These are phyloP conservation scores for Campoplex nolae DNA, from an alignment of 2,888 invertebrate species.

Conservation along the genomic window DNA sequence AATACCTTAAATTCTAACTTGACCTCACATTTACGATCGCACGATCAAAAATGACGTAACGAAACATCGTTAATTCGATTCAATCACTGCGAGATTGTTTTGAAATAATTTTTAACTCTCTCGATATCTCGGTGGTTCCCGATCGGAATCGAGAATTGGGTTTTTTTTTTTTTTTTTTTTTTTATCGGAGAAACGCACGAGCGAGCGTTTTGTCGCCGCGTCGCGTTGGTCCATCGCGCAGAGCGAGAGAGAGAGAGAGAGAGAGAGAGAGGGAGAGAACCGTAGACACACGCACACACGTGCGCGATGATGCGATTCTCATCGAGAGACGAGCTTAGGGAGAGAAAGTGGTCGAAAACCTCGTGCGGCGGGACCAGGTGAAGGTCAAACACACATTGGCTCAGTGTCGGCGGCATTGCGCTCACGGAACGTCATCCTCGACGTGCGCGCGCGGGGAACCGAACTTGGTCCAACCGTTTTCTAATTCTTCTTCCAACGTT, in stretches of 20 bases:
- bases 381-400: conserved; percentile 71
- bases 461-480: conserved; percentile 5
- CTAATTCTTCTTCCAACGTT: conserved; percentile 18
- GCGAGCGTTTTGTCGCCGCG: background rate
- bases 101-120: background rate
- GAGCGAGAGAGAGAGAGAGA: background rate
- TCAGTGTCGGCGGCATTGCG: conserved; percentile 70
- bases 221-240: conserved; percentile 35
- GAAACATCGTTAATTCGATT: background rate
- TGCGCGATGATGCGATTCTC: conserved; percentile 61
- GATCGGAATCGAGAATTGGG: background rate
- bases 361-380: conserved; percentile 71
- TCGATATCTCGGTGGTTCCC: background rate
- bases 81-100: too few species aligned
- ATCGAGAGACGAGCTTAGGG: conserved; percentile 60
- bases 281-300: conserved; percentile 37
- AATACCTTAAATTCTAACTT: background rate
- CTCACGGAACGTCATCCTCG: conserved; percentile 68
- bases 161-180: background rate
- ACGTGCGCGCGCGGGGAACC: background rate
- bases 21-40: background rate
- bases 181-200: conserved; percentile 3
- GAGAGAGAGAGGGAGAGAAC: background rate
- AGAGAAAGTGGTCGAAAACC: conserved; percentile 75
- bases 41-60: background rate